A percentile compares a stretch with the other conserved stretches of the same genome.
Evolutionary conservation across 2,113 vertebrate species (phyloP).

Genomic region (Actinemys pallida): DNA sequence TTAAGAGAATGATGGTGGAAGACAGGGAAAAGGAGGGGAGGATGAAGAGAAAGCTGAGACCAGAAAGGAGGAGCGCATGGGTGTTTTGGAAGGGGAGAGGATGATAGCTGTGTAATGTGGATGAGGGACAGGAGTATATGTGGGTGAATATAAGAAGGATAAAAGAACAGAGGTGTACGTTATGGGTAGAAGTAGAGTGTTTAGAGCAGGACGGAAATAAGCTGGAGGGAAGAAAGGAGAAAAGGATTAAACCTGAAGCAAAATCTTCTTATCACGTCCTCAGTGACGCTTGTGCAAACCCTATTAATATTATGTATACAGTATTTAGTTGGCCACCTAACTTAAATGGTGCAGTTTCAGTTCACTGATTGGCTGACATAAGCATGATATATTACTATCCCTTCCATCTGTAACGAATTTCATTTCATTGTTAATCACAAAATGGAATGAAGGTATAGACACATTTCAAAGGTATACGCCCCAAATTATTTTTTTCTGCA

Average conservation of each 20-base stretch:
- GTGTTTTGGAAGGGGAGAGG: background rate
- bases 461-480: rapidly evolving
- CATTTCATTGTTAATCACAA: background rate
- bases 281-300: background rate
- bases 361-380: background rate
- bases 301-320: background rate
- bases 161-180: rapidly evolving
- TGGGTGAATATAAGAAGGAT: background rate
- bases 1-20: background rate
- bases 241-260: rapidly evolving
- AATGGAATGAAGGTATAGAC: background rate
- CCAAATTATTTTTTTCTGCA: rapidly evolving
- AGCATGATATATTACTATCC: background rate
- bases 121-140: rapidly evolving
- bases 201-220: background rate
- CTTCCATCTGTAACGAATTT: rapidly evolving
- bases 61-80: background rate
- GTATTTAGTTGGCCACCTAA: background rate
- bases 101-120: background rate
- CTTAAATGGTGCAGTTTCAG: background rate
- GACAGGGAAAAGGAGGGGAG: background rate
- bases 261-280: background rate
- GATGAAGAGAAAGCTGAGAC: background rate
- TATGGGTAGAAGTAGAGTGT: background rate
- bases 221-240: background rate